Evolutionary conservation across 2,113 vertebrate genomes (phyloP).

Genomic region (Lophius piscatorius): DNA sequence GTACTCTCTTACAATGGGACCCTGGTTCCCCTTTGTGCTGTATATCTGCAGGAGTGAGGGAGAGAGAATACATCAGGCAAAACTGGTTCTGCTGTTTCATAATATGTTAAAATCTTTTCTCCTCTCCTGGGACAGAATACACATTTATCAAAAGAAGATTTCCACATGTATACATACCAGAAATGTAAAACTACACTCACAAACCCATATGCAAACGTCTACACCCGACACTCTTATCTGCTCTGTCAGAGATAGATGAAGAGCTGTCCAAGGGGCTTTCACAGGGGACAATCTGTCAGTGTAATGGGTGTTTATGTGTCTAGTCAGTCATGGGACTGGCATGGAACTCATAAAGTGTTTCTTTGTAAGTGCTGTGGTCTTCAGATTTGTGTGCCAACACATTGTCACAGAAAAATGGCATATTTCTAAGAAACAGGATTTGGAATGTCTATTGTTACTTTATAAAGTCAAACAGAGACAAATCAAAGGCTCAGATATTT

Average conservation of each 20-base stretch:
- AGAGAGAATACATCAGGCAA: conserved; percentile 4
- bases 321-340: conserved; percentile 57
- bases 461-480: neutral
- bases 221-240: conserved; percentile 6
- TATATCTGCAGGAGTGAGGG: conserved; percentile 31
- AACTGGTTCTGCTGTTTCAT: conserved; percentile 32
- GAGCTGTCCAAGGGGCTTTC: conserved; percentile 29
- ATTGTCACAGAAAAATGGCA: conserved; percentile 13
- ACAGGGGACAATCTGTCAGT: conserved; percentile 50
- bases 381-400: conserved; percentile 15
- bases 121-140: conserved; percentile 3
- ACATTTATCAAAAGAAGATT: conserved; percentile 14
- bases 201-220: neutral
- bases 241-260: conserved; percentile 36
- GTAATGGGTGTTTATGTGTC: conserved; percentile 63
- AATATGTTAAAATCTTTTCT: conserved; percentile 18
- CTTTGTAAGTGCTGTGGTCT: conserved; percentile 49
- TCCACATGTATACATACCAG: conserved; percentile 1
- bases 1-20: conserved; percentile 44
- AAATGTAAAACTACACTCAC: conserved; percentile 23
- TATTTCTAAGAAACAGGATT: conserved; percentile 18
- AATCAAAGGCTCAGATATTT: conserved; percentile 3
- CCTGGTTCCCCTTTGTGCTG: conserved; percentile 34
- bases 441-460: conserved; percentile 1
- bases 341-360: conserved; percentile 51